These are phyloP conservation scores for Acomys russatus DNA, from an alignment of 2,797 vertebrate species.

Conservation along the genomic window DNA sequence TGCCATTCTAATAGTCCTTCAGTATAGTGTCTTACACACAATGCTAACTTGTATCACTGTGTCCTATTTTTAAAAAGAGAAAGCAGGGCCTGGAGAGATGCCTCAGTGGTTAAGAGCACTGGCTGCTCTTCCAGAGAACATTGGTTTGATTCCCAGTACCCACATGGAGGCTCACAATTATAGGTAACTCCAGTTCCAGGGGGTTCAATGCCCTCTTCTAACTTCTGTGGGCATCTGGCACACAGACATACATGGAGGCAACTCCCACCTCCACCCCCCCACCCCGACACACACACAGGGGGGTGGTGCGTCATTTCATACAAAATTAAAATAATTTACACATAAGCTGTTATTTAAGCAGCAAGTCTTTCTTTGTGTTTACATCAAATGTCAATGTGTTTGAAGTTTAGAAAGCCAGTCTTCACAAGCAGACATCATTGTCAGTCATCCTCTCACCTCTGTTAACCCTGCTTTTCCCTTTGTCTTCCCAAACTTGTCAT, in stretches of 20 bases:
- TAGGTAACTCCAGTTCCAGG: background rate
- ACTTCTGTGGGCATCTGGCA: no score
- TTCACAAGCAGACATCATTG: background rate
- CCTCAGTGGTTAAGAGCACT: background rate
- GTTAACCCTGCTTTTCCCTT: slow-evolving; percentile 23
- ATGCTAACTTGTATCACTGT: background rate
- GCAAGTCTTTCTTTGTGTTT: background rate
- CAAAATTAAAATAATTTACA: background rate
- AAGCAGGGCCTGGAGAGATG: background rate
- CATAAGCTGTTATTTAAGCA: slow-evolving; percentile 1
- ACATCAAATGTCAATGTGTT: background rate
- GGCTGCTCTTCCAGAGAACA: no score
- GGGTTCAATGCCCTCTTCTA: background rate
- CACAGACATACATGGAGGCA: background rate
- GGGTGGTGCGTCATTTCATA: background rate
- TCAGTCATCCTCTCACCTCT: background rate
- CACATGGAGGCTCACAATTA: background rate
- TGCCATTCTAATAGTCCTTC: background rate
- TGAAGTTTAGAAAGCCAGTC: background rate
- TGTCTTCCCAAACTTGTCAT: background rate
- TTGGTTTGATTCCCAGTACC: background rate
- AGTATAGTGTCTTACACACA: background rate
- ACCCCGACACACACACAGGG: background rate
- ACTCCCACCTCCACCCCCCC: background rate
- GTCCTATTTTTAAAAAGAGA: background rate